Evolutionary conservation across 2,797 vertebrate genomes (phyloP).

Genomic region (Macropodus opercularis): DNA sequence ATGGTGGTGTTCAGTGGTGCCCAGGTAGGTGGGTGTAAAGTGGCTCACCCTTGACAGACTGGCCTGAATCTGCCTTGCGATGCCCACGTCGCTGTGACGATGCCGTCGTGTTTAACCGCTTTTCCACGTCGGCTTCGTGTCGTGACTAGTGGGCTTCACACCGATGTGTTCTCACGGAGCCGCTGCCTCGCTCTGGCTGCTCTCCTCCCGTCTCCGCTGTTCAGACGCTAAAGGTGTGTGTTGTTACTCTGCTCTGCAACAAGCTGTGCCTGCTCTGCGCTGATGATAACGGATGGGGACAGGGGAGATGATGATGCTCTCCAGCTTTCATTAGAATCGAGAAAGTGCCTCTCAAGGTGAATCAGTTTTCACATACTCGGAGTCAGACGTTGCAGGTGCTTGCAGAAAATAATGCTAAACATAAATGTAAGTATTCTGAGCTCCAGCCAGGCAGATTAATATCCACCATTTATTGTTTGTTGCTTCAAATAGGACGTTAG

Average conservation of each 20-base stretch:
- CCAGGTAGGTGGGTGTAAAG: slow-evolving; percentile 57
- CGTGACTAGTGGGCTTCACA: slow-evolving; percentile 64
- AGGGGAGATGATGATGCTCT: not conserved
- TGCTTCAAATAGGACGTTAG: not conserved
- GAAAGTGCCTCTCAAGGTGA: not conserved
- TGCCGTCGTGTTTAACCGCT: slow-evolving; percentile 39
- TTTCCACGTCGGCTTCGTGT: slow-evolving; percentile 40
- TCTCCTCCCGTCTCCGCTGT: slow-evolving; percentile 34
- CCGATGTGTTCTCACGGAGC: slow-evolving; percentile 24
- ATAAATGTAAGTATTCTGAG: not conserved
- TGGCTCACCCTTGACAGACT: slow-evolving; percentile 55
- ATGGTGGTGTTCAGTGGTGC: slow-evolving; percentile 31
- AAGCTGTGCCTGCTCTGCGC: not conserved
- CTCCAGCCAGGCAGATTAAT: too few species aligned
- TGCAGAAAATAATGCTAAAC: not conserved
- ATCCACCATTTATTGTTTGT: not conserved
- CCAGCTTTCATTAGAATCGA: not conserved
- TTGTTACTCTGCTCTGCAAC: slow-evolving; percentile 11
- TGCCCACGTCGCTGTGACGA: slow-evolving; percentile 47
- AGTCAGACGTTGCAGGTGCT: not conserved
- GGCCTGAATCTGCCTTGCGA: slow-evolving; percentile 46
- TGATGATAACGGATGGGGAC: not conserved
- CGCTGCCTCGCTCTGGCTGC: slow-evolving; percentile 44
- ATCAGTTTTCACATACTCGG: not conserved
- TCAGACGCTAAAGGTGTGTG: slow-evolving; percentile 43